These are phyloP conservation scores for Synanthedon formicaeformis DNA, from an alignment of 2,888 invertebrate species.

Conservation along the genomic window DNA sequence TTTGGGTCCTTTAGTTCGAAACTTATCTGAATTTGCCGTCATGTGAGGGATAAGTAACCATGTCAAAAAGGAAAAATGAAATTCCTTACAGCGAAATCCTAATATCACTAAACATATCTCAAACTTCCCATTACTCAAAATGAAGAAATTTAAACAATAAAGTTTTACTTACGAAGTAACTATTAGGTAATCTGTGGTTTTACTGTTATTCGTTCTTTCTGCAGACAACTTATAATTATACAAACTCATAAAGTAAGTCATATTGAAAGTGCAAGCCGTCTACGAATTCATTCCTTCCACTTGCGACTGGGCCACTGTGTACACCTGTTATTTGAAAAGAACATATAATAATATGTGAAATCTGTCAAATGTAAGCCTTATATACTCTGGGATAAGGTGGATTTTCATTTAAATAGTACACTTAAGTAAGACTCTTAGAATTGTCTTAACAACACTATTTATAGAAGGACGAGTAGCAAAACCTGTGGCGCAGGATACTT, in stretches of 20 bases:
- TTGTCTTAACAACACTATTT: slow-evolving; percentile 35
- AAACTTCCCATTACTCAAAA: too few relatives aligned
- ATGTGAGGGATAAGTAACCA: too few relatives aligned
- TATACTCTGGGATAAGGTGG: slow-evolving; percentile 6
- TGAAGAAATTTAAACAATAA: too few relatives aligned
- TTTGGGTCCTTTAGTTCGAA: too few relatives aligned
- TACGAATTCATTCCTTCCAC: slow-evolving; percentile 50
- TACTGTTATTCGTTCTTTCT: slow-evolving; percentile 11
- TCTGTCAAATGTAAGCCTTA: slow-evolving; percentile 11
- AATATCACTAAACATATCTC: too few relatives aligned
- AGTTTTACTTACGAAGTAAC: too few relatives aligned
- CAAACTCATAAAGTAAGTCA: slow-evolving; percentile 32
- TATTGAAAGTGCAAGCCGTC: slow-evolving; percentile 61
- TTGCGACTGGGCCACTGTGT: slow-evolving; percentile 51
- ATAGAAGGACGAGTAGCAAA: slow-evolving; percentile 56
- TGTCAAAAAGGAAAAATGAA: too few relatives aligned
- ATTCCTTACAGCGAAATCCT: too few relatives aligned
- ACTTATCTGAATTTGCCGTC: too few relatives aligned
- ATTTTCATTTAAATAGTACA: slow-evolving; percentile 12
- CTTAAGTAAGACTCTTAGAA: slow-evolving; percentile 16
- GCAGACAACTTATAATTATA: slow-evolving; percentile 29
- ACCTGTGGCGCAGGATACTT: slow-evolving; percentile 55
- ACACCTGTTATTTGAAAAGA: slow-evolving; percentile 11
- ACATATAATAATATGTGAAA: slow-evolving; percentile 9
- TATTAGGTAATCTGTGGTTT: too few relatives aligned